Base-by-base conservation (phyloP, 1,140 invertebrate genomes). In the Andrena cerasifolii region DNA sequence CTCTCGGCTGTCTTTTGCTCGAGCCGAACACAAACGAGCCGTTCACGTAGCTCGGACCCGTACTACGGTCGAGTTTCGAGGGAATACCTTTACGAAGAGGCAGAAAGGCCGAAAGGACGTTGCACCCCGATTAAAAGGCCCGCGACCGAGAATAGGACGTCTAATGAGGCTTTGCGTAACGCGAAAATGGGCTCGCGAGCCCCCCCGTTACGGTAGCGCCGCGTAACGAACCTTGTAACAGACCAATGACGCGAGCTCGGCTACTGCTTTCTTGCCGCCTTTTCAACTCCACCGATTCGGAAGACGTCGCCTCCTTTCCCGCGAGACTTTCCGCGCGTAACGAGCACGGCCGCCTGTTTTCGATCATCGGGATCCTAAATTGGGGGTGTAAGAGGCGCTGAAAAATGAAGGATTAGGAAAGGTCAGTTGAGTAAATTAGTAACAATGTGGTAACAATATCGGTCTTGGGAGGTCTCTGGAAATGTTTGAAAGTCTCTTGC, bases 121-220 rank as follows among this genome's bases (percentile, higher is more conserved):
- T 82, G 77, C 66, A 79, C 79, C 70, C 73, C 68, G 79, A 80
- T 84, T 84, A 77, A 85, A 80, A 80, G n/a, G 78, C 54, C 71
- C 3, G 63, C 73, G 77, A 63, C 70, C 82, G 73, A 85, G 83
- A 85, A 85, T 85, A 81, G 82, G 83, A 85, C 81, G 82, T 73
- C 79, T 85, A 85, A 85, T 84, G 83, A 85, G 83, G 65, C 53
- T 84, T 85, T 85, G 82, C 83, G 83, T 85, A 85, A 85, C 66
- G 78, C 82, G 82, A 84, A 80, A 85, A 84, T 81, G 83, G 81
- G 54, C 75, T 79, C 33, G 67, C 33, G 54, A 28, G 71, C 72
- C 45, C 62, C n/a, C 78, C 83, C 58, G 82, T 84, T 85, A 85
- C 83, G 82, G 82, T 81, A 84, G 65, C 65, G 31, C 31, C 56